These are phyloP conservation scores for Sialia sialis DNA, from an alignment of 2,113 vertebrate genomes.

Conservation along the genomic window DNA sequence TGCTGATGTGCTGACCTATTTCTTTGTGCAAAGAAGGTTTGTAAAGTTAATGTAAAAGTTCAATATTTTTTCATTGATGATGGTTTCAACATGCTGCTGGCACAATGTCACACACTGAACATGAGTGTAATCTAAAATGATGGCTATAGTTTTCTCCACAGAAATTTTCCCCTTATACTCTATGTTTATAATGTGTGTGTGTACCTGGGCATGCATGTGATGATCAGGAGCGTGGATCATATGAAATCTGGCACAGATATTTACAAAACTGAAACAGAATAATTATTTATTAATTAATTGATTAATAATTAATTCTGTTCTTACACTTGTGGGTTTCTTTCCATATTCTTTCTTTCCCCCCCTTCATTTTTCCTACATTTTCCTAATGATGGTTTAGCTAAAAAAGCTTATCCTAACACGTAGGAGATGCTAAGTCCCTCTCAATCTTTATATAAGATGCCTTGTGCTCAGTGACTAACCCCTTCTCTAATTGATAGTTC, in stretches of 20 bases:
- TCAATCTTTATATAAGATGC: constrained; percentile 41
- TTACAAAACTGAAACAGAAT: neutral
- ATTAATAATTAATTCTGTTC: neutral
- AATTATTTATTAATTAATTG: no score
- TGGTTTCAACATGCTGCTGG: neutral
- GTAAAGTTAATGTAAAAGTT: constrained; percentile 25
- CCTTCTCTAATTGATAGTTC: neutral
- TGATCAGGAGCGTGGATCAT: neutral
- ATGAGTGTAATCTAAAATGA: neutral
- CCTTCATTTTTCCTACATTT: neutral
- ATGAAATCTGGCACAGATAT: neutral
- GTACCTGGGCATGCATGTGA: neutral
- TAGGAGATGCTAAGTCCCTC: constrained; percentile 20
- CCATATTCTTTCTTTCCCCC: neutral
- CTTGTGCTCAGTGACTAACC: neutral
- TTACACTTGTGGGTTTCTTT: neutral
- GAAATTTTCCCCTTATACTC: neutral
- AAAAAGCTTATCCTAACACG: neutral
- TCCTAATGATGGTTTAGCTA: neutral
- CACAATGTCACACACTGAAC: neutral
- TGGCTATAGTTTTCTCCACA: neutral
- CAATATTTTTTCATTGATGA: constrained; percentile 18
- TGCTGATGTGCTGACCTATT: neutral
- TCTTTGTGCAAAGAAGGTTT: constrained; percentile 39
- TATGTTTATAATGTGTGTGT: neutral